Percentiles rank a stretch among this genome's conserved stretches.
These are phyloP conservation scores for Origma solitaria DNA, from an alignment of 2,113 vertebrate genomes.

Conservation along the genomic window DNA sequence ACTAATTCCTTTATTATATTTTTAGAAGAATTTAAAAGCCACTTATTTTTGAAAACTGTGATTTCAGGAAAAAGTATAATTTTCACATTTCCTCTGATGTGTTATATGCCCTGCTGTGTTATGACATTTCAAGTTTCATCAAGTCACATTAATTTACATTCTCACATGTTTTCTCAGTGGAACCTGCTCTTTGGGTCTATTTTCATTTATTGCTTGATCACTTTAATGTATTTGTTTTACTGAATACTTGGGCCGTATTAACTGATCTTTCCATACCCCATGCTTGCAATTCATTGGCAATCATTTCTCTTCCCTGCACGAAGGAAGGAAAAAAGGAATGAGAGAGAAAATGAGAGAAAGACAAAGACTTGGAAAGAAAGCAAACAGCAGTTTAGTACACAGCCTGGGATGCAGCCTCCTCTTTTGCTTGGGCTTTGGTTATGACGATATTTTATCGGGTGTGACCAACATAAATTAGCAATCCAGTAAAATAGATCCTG, in stretches of 20 bases:
- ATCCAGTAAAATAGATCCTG: not conserved
- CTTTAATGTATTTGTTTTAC: conserved; percentile 13
- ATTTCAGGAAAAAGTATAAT: conserved; percentile 62
- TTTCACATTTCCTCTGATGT: conserved; percentile 69
- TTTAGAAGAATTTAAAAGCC: conserved; percentile 52
- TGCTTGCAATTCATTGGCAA: conserved; percentile 54
- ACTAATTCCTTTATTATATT: conserved; percentile 59
- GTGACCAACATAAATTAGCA: not conserved
- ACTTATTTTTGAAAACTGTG: conserved; percentile 43
- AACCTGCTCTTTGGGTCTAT: conserved; percentile 43
- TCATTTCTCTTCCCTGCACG: conserved; percentile 43
- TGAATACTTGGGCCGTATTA: conserved; percentile 3
- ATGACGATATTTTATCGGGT: not conserved
- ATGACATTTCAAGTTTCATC: conserved; percentile 61
- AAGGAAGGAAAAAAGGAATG: conserved; percentile 4
- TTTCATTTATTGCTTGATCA: conserved; percentile 46
- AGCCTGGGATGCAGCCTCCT: not conserved
- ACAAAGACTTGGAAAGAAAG: not conserved
- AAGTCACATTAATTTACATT: conserved; percentile 34
- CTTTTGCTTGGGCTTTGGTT: not conserved
- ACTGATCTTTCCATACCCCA: conserved; percentile 23
- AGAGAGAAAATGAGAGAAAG: conserved; percentile 1
- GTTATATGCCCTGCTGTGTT: conserved; percentile 59
- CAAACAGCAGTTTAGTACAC: not conserved
- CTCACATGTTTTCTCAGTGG: conserved; percentile 45